Base-by-base conservation (phyloP, 2,888 invertebrate species). In the Coronaproctus castanopsis region DNA sequence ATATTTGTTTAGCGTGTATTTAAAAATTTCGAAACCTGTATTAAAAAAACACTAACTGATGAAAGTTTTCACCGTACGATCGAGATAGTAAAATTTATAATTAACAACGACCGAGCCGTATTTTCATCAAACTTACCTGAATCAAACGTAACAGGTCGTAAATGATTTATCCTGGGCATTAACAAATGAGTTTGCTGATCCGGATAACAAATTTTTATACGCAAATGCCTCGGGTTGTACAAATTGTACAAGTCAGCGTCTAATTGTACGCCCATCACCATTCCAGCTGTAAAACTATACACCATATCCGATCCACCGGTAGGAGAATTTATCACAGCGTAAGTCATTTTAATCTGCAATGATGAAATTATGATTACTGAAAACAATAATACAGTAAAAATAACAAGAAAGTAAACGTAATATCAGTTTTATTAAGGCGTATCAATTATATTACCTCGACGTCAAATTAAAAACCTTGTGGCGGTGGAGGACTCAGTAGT, bases 211-310 rank as follows among this genome's bases (percentile, higher is more conserved):
- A 92, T 83, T 75, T 87, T 85, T 64, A 93, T 80, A 63, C 91
- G 78, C 66, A 95, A 75, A 62, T 83, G 79, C 55, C 76, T 75
- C 1, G 85, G 80, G 68, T 85, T 80, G 49, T 81, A 78, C 59
- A 93, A 77, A 72, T 90, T 85, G 64, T 80, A 77, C 63, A 96
- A 78, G 70, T 89, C 88, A 0, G 90, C 92, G 68, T 91, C 87
- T 60, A 95, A 76, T 18, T 85, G 85, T 50, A 95, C 81, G 48
- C 87, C 87, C 62, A 91, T 80, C 56, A 93, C 82, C 2, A 96
- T 78, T 0, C 95, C 95, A 0, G 95, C 92, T 48, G 92, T 90
- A 69, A 95, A 92, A 69, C 92, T 91, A 60, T 91, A 75, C 2
- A 88, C 83, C 57, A 79, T 80, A 66, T 88, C 88, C 18, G 84